phyloP scores from a whole-genome alignment of 2,888 invertebrate genomes.

The Thelaira solivaga region DNA sequence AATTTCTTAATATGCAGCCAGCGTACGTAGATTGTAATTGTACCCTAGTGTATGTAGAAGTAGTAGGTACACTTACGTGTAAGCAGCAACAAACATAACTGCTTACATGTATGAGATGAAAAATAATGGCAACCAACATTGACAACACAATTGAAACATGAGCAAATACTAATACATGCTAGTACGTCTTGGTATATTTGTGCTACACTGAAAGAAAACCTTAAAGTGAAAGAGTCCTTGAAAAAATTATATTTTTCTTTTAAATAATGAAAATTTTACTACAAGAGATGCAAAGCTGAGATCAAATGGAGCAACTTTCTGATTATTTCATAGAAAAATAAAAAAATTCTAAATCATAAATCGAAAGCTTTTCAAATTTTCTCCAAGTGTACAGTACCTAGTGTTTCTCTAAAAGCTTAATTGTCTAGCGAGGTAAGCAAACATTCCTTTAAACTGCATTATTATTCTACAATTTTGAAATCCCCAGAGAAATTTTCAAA shows the following conservation, averaged over 20 bases:
- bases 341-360: too few relatives aligned
- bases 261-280: too few relatives aligned
- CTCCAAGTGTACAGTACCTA: neutral
- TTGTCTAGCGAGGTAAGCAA: neutral
- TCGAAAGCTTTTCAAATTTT: neutral
- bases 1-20: constrained; percentile 32
- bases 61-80: neutral
- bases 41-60: constrained; percentile 38
- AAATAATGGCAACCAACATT: constrained; percentile 27
- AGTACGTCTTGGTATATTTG: neutral
- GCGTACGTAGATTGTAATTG: constrained; percentile 41
- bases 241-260: too few relatives aligned
- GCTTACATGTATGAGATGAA: neutral
- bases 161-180: neutral
- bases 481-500: constrained; percentile 43
- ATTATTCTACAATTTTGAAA: constrained; percentile 31
- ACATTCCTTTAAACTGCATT: neutral
- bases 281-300: too few relatives aligned
- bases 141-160: constrained; percentile 29
- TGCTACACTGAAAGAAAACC: constrained; percentile 7
- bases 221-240: neutral
- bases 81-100: constrained; percentile 14
- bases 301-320: too few relatives aligned
- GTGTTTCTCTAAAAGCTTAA: neutral
- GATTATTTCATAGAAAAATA: too few relatives aligned